Conservation (phyloP, 2,888 invertebrate species). For the Octonoba sinensis region DNA sequence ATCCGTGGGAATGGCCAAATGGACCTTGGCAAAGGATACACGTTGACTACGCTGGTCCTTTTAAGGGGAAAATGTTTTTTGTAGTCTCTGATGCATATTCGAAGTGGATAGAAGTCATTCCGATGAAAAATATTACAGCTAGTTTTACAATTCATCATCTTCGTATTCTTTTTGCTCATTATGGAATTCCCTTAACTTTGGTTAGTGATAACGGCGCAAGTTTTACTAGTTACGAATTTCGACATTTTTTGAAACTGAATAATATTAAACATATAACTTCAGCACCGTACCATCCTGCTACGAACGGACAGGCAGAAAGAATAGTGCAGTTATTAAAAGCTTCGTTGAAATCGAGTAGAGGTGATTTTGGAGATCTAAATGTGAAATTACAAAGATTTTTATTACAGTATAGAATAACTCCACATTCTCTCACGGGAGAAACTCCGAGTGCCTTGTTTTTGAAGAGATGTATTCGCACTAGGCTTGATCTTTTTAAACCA, state of each 20-base stretch:
- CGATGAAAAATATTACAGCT: conserved; percentile 31
- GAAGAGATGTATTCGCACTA: too few relatives aligned
- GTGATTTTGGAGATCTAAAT: conserved; percentile 33
- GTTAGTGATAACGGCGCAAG: conserved; percentile 40
- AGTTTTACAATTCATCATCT: conserved; percentile 31
- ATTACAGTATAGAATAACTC: too few relatives aligned
- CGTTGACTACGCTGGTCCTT: conserved; percentile 42
- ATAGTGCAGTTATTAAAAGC: conserved; percentile 29
- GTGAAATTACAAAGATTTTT: conserved; percentile 39
- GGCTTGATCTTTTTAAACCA: too few relatives aligned
- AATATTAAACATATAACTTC: conserved; percentile 37
- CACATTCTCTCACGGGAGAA: too few relatives aligned
- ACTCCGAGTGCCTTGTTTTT: too few relatives aligned
- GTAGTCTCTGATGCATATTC: conserved; percentile 36
- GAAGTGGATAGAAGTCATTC: conserved; percentile 37
- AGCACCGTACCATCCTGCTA: conserved; percentile 31
- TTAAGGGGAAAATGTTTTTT: conserved; percentile 39
- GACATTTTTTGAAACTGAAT: conserved; percentile 42
- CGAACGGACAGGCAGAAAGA: conserved; percentile 37
- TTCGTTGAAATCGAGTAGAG: conserved; percentile 33
- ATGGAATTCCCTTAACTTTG: conserved; percentile 35
- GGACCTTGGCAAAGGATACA: conserved; percentile 40
- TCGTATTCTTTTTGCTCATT: conserved; percentile 28
- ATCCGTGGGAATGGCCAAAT: conserved; percentile 40
- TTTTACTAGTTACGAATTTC: conserved; percentile 45